Percentiles rank a stretch among this genome's conserved stretches.
Conservation (phyloP, 2,888 invertebrate genomes). For the Agrotis exclamationis region DNA sequence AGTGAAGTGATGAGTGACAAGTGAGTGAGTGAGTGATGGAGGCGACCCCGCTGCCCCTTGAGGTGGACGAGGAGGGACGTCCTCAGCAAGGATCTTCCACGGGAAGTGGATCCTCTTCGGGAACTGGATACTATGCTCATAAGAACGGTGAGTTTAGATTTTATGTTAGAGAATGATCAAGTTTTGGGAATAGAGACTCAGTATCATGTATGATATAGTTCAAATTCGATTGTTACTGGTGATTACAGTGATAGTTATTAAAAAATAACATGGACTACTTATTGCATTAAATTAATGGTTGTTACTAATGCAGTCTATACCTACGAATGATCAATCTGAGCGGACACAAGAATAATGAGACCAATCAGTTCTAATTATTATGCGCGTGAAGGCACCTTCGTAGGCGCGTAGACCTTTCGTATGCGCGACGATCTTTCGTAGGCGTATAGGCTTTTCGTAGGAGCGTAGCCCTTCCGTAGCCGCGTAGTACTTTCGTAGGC, state of each 20-base stretch:
- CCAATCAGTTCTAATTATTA: not conserved
- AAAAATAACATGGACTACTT: no score
- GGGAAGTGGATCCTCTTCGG: conserved; percentile 87
- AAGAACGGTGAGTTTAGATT: conserved; percentile 81
- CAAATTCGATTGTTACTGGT: not conserved
- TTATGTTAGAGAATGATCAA: not conserved
- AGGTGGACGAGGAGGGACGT: conserved; percentile 82
- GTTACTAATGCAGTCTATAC: no score
- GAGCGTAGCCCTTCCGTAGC: not conserved
- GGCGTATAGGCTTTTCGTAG: not conserved
- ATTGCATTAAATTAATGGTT: no score
- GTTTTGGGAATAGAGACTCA: not conserved
- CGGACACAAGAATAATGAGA: no score
- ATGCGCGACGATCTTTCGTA: not conserved
- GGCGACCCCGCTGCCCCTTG: conserved; percentile 78
- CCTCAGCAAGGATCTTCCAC: conserved; percentile 86
- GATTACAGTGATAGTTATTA: no score
- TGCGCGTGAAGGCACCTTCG: not conserved
- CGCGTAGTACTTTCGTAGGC: not conserved
- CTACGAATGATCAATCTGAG: no score
- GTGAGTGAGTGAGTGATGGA: conserved; percentile 78
- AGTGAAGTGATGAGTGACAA: conserved; percentile 69
- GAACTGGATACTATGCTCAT: conserved; percentile 86
- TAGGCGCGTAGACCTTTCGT: not conserved
- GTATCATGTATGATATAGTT: not conserved